Evolutionary conservation across 2,797 vertebrate genomes (phyloP).

Genomic region (Sarcophilus harrisii): DNA sequence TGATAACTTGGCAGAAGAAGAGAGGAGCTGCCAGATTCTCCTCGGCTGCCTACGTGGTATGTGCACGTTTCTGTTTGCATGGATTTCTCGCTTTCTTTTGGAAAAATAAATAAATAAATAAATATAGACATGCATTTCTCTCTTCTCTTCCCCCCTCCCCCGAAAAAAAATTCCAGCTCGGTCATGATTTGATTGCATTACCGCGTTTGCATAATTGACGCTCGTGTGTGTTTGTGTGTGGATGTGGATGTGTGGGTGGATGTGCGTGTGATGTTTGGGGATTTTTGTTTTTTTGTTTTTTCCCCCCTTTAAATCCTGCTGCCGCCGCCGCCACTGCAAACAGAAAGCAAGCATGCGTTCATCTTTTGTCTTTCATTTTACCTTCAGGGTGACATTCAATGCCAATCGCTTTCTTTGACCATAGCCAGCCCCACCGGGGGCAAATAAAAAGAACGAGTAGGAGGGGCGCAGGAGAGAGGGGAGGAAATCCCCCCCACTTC

Average conservation of each 20-base stretch:
- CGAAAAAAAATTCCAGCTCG: slow-evolving; percentile 44
- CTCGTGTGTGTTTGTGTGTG: slow-evolving; percentile 69
- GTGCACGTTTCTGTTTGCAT: slow-evolving; percentile 82
- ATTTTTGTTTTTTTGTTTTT: background rate
- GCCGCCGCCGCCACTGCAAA: slow-evolving; percentile 62
- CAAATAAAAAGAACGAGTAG: slow-evolving; percentile 43
- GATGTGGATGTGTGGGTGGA: slow-evolving; percentile 38
- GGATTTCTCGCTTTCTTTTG: slow-evolving; percentile 64
- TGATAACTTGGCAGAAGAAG: slow-evolving; percentile 85
- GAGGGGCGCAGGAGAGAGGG: background rate
- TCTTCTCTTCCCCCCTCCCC: background rate
- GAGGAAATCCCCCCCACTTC: slow-evolving; percentile 15
- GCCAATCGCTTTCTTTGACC: slow-evolving; percentile 82
- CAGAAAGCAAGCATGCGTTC: slow-evolving; percentile 83
- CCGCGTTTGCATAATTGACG: slow-evolving; percentile 78
- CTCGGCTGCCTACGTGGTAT: slow-evolving; percentile 82
- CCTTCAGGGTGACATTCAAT: slow-evolving; percentile 85
- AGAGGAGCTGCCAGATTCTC: slow-evolving; percentile 80
- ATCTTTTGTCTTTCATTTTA: slow-evolving; percentile 86
- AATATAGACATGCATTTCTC: slow-evolving; percentile 18
- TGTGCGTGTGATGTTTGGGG: background rate
- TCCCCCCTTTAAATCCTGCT: slow-evolving; percentile 71
- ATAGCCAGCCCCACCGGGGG: slow-evolving; percentile 80
- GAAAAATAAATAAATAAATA: slow-evolving; percentile 57
- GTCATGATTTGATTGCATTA: slow-evolving; percentile 75